A percentile compares a stretch with the other conserved stretches of the same genome.
Conservation (phyloP, 2,888 invertebrate species). For the Drosophila vallismaia region DNA sequence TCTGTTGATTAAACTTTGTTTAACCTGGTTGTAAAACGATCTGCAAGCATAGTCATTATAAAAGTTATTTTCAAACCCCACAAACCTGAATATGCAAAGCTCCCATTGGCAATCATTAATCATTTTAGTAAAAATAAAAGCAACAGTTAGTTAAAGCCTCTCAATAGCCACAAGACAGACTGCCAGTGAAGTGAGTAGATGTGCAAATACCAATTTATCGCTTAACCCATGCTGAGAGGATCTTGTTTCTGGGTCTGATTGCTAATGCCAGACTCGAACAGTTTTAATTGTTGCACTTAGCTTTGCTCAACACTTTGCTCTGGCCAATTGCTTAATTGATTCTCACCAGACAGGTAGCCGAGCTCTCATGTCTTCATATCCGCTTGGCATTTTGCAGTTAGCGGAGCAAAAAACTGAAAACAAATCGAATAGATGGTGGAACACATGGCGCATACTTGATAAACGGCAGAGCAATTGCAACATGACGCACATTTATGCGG, state of each 20-base stretch:
- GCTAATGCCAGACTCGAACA: slow-evolving; percentile 37
- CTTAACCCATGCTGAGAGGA: slow-evolving; percentile 39
- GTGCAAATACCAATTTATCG: slow-evolving; percentile 9
- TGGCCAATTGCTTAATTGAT: slow-evolving; percentile 58
- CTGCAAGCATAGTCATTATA: slow-evolving; percentile 1
- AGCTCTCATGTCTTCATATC: slow-evolving; percentile 60
- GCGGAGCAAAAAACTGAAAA: slow-evolving; percentile 28
- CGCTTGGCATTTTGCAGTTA: slow-evolving; percentile 50
- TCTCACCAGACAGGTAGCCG: slow-evolving; percentile 44
- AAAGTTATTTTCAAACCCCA: not conserved
- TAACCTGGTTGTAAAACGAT: not conserved
- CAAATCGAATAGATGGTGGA: slow-evolving; percentile 47
- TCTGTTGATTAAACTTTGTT: not conserved
- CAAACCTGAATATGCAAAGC: slow-evolving; percentile 9
- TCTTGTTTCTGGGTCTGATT: slow-evolving; percentile 38
- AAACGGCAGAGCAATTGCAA: slow-evolving; percentile 57
- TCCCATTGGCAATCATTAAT: slow-evolving; percentile 33
- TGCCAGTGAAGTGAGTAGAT: slow-evolving; percentile 9
- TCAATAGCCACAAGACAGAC: slow-evolving; percentile 14
- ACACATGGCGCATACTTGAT: slow-evolving; percentile 68
- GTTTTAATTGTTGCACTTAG: slow-evolving; percentile 57
- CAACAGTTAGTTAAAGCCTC: slow-evolving; percentile 12
- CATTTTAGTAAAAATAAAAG: slow-evolving; percentile 7
- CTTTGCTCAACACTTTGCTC: slow-evolving; percentile 39
- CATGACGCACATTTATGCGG: slow-evolving; percentile 64